Conservation (phyloP, 2,888 invertebrate genomes). For the Hofmannophila pseudospretella region DNA sequence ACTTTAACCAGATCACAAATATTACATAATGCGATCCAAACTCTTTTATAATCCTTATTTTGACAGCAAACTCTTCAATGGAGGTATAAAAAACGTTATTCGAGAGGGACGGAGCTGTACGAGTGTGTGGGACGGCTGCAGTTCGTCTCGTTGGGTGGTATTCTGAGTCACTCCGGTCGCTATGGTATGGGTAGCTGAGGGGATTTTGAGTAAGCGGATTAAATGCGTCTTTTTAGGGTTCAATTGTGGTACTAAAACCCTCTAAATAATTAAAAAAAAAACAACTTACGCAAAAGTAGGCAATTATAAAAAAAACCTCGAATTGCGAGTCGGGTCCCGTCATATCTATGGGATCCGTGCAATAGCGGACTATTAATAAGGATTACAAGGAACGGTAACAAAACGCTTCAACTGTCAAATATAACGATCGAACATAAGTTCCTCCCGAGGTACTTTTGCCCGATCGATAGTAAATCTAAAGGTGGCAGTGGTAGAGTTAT, state of each 20-base stretch:
- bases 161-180: constrained; percentile 54
- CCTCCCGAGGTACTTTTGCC: too few relatives aligned
- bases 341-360: too few relatives aligned
- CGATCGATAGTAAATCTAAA: too few relatives aligned
- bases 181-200: constrained; percentile 35
- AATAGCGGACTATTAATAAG: too few relatives aligned
- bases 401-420: too few relatives aligned
- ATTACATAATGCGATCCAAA: constrained; percentile 57
- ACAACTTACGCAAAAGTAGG: too few relatives aligned
- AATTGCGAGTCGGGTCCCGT: too few relatives aligned
- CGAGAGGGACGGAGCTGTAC: constrained; percentile 37
- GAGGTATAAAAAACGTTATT: constrained; percentile 44
- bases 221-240: not conserved
- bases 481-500: too few relatives aligned
- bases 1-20: not conserved
- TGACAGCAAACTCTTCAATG: constrained; percentile 74
- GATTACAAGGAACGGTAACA: too few relatives aligned
- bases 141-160: constrained; percentile 60
- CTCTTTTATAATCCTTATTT: constrained; percentile 76
- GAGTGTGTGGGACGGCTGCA: constrained; percentile 29
- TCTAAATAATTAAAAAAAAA: constrained; percentile 2
- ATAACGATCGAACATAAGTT: too few relatives aligned
- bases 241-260: too few relatives aligned
- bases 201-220: constrained; percentile 40
- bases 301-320: too few relatives aligned